Evolutionary conservation across 2,888 invertebrate genomes (phyloP), one percentile per base, ranked within the genome.

Genomic region (Dichetophora obliterata): DNA sequence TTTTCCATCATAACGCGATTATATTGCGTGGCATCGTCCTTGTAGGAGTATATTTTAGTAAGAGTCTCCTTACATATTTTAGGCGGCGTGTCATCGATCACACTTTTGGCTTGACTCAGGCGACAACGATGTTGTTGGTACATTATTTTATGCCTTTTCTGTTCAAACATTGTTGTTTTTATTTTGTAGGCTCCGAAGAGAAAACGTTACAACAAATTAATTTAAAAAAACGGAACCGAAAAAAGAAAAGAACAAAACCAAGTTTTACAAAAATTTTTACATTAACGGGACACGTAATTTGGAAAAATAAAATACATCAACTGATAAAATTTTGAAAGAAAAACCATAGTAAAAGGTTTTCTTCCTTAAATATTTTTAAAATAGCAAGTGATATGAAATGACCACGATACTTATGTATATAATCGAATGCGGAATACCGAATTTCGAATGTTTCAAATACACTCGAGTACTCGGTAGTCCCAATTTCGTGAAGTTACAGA

Each of bases 261-360:
- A 31, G 31, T 31, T n/a, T n/a, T n/a, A 63, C 34, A 63, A 63
- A 11, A 63, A 61, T 61, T 61, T 61, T 37, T 37, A 43, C 9
- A 19, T 8, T 19, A 5, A 63, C 34, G 31, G 16, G 63, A 63
- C n/a, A 37, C 2, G 16, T n/a, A 63, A 63, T 34, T 34, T 34
- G n/a, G 27, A 63, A 63, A 37, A 14, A 24, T 8, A 34, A 34
- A 63, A n/a, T 27, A 63, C n/a, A 16, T 34, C 11, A 24, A 63
- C 27, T 34, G 16, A n/a, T 2, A 11, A 14, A 43, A 11, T 14
- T 61, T 61, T 31, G 24, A 61, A 3, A 61, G 27, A 0, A 11
- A 43, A 43, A 14, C 14, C 43, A 14, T 2, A 11, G 14, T 4
- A 4, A 14, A 43, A 14, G 11, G 2, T 43, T 11, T 11, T 54